Percentiles rank a stretch among this genome's conserved stretches.
Evolutionary conservation across 1,140 invertebrate species (phyloP).

Genomic region (Drosophila pectinifera): DNA sequence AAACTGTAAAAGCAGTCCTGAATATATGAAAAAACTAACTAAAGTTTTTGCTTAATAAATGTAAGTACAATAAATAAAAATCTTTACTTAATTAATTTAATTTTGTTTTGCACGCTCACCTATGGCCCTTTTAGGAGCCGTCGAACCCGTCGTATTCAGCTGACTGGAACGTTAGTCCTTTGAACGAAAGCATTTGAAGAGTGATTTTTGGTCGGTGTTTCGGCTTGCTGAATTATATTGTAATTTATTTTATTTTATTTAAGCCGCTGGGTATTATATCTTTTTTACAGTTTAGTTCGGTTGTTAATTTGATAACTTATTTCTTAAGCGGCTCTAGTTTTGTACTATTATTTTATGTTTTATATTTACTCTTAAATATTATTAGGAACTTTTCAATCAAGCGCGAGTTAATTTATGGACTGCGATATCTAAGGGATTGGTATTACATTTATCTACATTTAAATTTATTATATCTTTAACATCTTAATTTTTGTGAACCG

Average conservation of each 20-base stretch:
- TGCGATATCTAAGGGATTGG: slow-evolving; percentile 40
- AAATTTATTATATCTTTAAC: not conserved
- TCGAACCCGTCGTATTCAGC: slow-evolving; percentile 9
- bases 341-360: slow-evolving; percentile 59
- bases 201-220: slow-evolving; percentile 4
- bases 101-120: slow-evolving; percentile 1
- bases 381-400: slow-evolving; percentile 74
- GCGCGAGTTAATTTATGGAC: slow-evolving; percentile 40
- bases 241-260: slow-evolving; percentile 1
- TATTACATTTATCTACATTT: not conserved
- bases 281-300: slow-evolving; percentile 2
- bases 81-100: not conserved
- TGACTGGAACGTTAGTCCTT: slow-evolving; percentile 11
- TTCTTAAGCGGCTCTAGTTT: too few species aligned
- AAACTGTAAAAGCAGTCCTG: too few species aligned
- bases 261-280: slow-evolving; percentile 7
- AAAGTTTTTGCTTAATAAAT: too few species aligned
- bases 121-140: slow-evolving; percentile 4
- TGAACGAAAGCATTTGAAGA: slow-evolving; percentile 3
- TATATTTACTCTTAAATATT: slow-evolving; percentile 61
- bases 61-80: not conserved
- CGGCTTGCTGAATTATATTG: not conserved
- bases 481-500: not conserved
- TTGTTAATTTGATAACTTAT: slow-evolving; percentile 12
- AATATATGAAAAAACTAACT: too few species aligned